phyloP scores from a whole-genome alignment of 2,888 invertebrate genomes.

The Plagodis pulveraria region DNA sequence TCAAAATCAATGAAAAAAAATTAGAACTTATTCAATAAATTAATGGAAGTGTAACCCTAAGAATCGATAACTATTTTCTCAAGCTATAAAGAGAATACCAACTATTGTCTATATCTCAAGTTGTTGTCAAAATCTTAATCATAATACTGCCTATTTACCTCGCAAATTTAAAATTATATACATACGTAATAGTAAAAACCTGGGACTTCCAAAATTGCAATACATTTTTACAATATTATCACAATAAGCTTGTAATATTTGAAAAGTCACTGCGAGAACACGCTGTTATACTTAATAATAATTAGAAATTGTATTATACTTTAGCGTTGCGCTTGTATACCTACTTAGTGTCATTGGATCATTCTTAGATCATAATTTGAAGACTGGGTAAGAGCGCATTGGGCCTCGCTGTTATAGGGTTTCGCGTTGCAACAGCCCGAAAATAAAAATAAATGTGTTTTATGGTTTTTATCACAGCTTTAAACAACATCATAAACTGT shows the following conservation, averaged over 20 bases:
- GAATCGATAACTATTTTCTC: too few species aligned
- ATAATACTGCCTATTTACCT: conserved; percentile 37
- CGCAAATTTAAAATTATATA: conserved; percentile 33
- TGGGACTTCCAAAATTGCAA: conserved; percentile 66
- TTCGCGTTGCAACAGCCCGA: too few species aligned
- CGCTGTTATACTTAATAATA: conserved; percentile 35
- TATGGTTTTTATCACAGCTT: too few species aligned
- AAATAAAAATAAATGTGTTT: too few species aligned
- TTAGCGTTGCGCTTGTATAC: conserved; percentile 51
- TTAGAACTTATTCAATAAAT: too few species aligned
- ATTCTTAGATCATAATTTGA: conserved; percentile 34
- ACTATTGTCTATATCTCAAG: too few species aligned
- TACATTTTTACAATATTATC: conserved; percentile 57
- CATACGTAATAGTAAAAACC: conserved; percentile 45
- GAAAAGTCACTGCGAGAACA: conserved; percentile 34
- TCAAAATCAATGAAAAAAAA: too few species aligned
- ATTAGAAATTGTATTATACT: conserved; percentile 34
- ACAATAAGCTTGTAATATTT: conserved; percentile 49
- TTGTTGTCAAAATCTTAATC: too few species aligned
- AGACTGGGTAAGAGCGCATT: background rate
- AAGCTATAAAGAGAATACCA: too few species aligned
- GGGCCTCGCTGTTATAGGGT: too few species aligned
- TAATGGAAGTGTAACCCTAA: too few species aligned
- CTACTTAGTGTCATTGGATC: conserved; percentile 32
- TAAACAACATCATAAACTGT: too few species aligned